Conservation (phyloP, 2,888 invertebrate species). For the Cotesia congregata region DNA sequence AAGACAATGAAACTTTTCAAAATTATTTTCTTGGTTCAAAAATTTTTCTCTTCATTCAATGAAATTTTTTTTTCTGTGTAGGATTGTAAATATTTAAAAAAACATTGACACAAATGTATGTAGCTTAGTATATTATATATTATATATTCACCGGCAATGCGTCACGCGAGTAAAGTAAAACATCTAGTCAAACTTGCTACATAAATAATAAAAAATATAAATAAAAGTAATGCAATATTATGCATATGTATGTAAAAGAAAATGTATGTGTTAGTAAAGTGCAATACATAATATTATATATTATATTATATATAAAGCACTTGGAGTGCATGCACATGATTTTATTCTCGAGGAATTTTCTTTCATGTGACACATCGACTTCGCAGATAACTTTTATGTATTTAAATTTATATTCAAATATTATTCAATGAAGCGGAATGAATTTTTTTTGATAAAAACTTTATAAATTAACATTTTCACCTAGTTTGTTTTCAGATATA, state of each 20-base stretch:
- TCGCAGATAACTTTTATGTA: neutral
- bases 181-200: slow-evolving; percentile 1
- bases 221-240: neutral
- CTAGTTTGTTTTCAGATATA: too few relatives aligned
- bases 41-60: too few relatives aligned
- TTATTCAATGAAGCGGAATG: too few relatives aligned
- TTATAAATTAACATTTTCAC: too few relatives aligned
- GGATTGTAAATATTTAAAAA: neutral
- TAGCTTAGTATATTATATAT: neutral
- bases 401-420: neutral
- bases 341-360: neutral
- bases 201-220: slow-evolving; percentile 11
- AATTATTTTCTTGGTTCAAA: too few relatives aligned
- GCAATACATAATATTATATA: neutral
- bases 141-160: slow-evolving; percentile 24
- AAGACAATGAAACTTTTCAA: too few relatives aligned
- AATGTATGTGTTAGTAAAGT: neutral
- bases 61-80: neutral
- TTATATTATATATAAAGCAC: slow-evolving; percentile 11
- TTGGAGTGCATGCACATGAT: slow-evolving; percentile 3
- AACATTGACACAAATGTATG: neutral
- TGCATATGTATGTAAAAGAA: neutral
- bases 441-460: too few relatives aligned
- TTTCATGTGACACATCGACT: neutral
- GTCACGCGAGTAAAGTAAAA: slow-evolving; percentile 28